Base-by-base conservation (phyloP, 2,113 vertebrate species). In the Myiozetetes cayanensis region DNA sequence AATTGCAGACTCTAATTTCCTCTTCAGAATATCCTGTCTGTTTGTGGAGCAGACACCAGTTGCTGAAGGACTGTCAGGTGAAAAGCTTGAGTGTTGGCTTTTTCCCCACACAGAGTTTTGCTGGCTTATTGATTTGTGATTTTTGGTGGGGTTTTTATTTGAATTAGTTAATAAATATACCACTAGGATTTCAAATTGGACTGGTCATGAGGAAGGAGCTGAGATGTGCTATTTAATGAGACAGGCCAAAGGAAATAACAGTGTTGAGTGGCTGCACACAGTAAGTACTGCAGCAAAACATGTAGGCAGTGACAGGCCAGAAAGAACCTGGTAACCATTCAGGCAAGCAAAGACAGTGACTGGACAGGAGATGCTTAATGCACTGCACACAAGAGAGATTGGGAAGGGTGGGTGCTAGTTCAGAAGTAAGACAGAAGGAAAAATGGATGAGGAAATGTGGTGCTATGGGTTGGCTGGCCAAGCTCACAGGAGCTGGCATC, bases 101-200 rank as follows among this genome's bases (percentile, higher is more conserved):
- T 74, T 80, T 78, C 89, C 89, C 85, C 87, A 92, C 16, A 10
- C 39, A 65, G 58, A 46, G 7, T 88, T 97, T 95, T 92, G 52
- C 72, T 68, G 88, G 65, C 23, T 61, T 63, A n/a, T 86, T 44
- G 16, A 39, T 65, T 39, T 47, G 23, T 44, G 15, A 35, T 56
- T 39, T 47, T 21, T 15, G 2, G 4, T 37, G 49, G 10, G 41
- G 78, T 86, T 85, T 47, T 23, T 49, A 46, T 74, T 92, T 52
- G 91, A 93, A 18, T 6, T 80, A 83, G 90, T 96, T 94, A 94
- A 85, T 91, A 93, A 94, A 92, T 95, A 63, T 20, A 87, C 49
- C 25, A 44, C 30, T 33, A 21, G 12, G 50, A 73, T 58, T 63
- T 56, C 59, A 41, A 3, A 19, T 1, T 12, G 47, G 33, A 11